Conservation (phyloP, 2,888 invertebrate genomes). For the Diadromus collaris region DNA sequence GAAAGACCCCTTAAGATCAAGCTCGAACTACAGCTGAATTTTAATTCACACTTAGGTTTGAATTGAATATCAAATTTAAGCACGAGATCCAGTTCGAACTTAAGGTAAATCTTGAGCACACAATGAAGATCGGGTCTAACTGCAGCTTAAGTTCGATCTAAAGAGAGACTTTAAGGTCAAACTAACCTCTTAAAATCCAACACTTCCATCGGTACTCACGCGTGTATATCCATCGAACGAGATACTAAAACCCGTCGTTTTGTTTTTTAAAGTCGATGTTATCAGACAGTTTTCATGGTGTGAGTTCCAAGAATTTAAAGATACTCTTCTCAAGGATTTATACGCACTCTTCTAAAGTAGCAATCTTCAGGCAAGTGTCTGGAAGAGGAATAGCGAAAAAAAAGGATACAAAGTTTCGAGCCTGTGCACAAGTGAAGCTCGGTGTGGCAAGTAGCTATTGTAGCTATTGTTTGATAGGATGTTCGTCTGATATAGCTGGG, state of each 20-base stretch:
- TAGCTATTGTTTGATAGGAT: constrained; percentile 19
- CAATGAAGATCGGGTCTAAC: too few species aligned
- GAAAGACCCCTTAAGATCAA: too few species aligned
- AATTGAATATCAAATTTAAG: too few species aligned
- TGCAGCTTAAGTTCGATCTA: too few species aligned
- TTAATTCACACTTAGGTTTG: too few species aligned
- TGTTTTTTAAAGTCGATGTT: not conserved
- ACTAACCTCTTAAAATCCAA: too few species aligned
- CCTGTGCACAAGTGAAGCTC: not conserved
- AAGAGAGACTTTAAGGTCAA: too few species aligned
- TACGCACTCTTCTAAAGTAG: not conserved
- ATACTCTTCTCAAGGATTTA: constrained; percentile 1
- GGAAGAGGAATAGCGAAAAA: not conserved
- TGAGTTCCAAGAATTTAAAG: not conserved
- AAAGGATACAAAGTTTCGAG: constrained; percentile 3
- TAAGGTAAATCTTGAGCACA: too few species aligned
- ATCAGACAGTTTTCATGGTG: not conserved
- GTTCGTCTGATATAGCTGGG: constrained; percentile 1
- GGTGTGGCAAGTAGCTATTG: constrained; percentile 3
- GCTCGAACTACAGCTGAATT: too few species aligned
- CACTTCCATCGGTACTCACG: too few species aligned
- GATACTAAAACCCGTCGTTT: not conserved
- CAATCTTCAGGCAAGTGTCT: not conserved
- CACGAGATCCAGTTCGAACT: too few species aligned
- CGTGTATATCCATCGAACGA: not conserved